A percentile compares a stretch with the other conserved stretches of the same genome.
These are phyloP conservation scores for Zootermopsis nevadensis DNA, from an alignment of 2,888 invertebrate genomes.

Conservation along the genomic window DNA sequence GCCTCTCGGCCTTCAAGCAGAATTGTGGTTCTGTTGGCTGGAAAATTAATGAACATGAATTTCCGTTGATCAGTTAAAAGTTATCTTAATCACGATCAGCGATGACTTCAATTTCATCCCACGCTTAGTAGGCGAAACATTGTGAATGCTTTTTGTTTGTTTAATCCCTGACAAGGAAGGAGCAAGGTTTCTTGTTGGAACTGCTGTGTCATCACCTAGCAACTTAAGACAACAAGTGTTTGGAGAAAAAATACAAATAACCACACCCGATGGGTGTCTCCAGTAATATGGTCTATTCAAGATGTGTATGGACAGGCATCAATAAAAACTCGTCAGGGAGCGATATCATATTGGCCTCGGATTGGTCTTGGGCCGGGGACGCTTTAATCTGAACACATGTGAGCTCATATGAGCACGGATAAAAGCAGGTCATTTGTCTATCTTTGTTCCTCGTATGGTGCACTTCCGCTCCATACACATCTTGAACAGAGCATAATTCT, in stretches of 20 bases:
- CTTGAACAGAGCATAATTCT: too few species aligned
- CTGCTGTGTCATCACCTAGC: constrained; percentile 14
- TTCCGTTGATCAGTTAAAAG: neutral
- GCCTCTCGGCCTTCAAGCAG: too few species aligned
- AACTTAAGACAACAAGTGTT: neutral
- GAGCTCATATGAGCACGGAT: too few species aligned
- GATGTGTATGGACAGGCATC: too few species aligned
- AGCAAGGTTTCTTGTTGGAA: constrained; percentile 19
- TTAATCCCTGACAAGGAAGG: constrained; percentile 17
- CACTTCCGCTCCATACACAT: too few species aligned
- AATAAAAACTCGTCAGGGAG: too few species aligned
- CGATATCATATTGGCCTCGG: too few species aligned
- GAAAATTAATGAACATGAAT: constrained; percentile 14
- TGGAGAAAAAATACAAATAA: neutral
- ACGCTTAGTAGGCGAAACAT: neutral
- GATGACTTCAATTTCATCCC: constrained; percentile 14
- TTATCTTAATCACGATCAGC: neutral
- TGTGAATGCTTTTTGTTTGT: constrained; percentile 10
- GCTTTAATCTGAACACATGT: too few species aligned
- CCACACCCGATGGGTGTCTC: neutral
- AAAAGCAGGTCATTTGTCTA: too few species aligned
- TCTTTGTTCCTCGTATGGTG: too few species aligned
- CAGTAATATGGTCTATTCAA: too few species aligned
- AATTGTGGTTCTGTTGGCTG: neutral
- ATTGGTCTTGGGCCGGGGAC: too few species aligned